Evolutionary conservation across 2,113 vertebrate genomes (phyloP).

Genomic region (Regulus satrapa): DNA sequence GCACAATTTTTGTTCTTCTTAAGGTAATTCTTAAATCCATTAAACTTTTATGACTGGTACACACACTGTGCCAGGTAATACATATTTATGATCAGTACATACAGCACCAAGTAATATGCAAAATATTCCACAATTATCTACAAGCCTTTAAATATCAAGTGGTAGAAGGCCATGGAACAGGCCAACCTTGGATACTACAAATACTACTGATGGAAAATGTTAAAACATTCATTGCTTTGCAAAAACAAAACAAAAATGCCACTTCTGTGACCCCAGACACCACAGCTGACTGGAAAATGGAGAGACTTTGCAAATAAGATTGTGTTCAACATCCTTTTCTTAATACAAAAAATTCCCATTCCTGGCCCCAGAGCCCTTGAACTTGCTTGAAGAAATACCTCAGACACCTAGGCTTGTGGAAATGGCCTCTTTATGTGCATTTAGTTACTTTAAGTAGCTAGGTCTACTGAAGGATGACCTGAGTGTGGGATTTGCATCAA

Average conservation of each 20-base stretch:
- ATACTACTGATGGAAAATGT: not conserved
- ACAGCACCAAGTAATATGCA: not conserved
- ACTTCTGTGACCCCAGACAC: not conserved
- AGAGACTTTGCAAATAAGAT: not conserved
- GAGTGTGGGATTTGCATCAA: not conserved
- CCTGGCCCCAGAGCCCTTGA: not conserved
- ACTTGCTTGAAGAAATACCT: not conserved
- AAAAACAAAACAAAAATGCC: not conserved
- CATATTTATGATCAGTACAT: conserved; percentile 10
- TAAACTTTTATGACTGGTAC: conserved; percentile 31
- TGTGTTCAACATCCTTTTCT: not conserved
- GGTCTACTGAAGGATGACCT: not conserved
- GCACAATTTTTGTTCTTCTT: not conserved
- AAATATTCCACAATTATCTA: conserved; percentile 3
- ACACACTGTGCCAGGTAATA: not conserved
- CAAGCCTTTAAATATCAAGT: conserved; percentile 1
- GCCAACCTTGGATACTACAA: not conserved
- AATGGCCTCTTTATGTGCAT: not conserved
- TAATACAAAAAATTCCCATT: not conserved
- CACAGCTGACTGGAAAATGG: not conserved
- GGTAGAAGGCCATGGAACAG: not conserved
- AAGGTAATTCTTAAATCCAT: not conserved
- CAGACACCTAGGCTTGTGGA: not conserved
- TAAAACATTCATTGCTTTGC: not conserved
- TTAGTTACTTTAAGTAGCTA: not conserved